Evolutionary conservation across 2,797 vertebrate genomes (phyloP).

Genomic region (Pteropus rufus): DNA sequence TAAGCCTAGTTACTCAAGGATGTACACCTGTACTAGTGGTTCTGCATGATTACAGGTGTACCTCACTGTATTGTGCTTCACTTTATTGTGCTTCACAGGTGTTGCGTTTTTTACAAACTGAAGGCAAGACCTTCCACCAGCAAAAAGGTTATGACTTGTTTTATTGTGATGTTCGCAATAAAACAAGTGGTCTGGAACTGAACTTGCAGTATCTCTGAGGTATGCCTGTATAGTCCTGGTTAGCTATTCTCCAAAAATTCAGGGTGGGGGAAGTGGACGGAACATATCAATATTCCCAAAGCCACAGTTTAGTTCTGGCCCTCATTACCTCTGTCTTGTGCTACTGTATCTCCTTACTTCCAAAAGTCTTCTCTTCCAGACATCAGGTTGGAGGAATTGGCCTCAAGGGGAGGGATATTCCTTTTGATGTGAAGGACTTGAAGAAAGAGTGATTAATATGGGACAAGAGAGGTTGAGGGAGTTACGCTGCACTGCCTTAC

Average conservation of each 20-base stretch:
- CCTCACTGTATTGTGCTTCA: not conserved
- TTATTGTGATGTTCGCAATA: not conserved
- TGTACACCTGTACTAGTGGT: not conserved
- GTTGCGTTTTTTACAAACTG: not conserved
- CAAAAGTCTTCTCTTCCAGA: not conserved
- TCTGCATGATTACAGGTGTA: not conserved
- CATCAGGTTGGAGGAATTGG: not conserved
- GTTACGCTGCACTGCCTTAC: not conserved
- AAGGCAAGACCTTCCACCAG: not conserved
- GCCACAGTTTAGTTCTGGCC: not conserved
- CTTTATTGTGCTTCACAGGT: not conserved
- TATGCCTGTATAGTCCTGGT: not conserved
- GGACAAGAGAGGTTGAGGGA: not conserved
- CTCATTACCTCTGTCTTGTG: not conserved
- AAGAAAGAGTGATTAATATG: not conserved
- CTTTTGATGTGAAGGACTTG: not conserved
- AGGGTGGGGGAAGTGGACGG: no score
- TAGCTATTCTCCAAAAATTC: not conserved
- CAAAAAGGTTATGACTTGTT: not conserved
- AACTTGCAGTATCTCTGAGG: not conserved
- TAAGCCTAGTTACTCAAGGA: not conserved
- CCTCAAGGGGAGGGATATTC: not conserved
- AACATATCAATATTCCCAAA: not conserved
- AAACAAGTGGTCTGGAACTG: not conserved
- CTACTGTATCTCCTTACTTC: not conserved